Base-by-base conservation (phyloP, 2,888 invertebrate species). In the Strigamia crassipes region DNA sequence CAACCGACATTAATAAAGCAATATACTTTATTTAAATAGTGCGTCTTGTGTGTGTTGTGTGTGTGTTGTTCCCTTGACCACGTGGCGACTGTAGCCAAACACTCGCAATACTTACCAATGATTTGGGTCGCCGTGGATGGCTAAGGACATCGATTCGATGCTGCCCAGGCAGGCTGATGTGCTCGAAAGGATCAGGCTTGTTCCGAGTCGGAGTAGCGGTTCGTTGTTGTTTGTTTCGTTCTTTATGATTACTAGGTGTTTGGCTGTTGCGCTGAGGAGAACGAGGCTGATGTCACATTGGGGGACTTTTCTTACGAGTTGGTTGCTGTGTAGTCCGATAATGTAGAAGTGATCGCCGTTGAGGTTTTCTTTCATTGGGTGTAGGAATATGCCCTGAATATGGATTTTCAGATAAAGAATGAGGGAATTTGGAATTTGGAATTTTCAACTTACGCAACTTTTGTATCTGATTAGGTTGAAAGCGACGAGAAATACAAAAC, bases 321-420 rank as follows among this genome's bases (percentile, higher is more conserved):
- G 61, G n/a, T 61, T 61, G 21, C 61, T 61, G 21, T 61, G 61
- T n/a, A 61, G n/a, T 61, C 61, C 61, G 8, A 61, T 61, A 9
- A 61, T n/a, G 61, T 61, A 61, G 61, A n/a, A 61, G n/a, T 61
- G 61, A 1, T 61, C 61, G 21, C 61, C 61, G 1, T 61, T 61
- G 21, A 61, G 3, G 21, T 61, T 61, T 21, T 61, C 61, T 61
- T n/a, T 61, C 21, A 61, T 15, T n/a, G 61, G 61, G 9, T 18
- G 5, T n/a, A 61, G n/a, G n/a, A 61, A 61, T 61, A 9, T 61
- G 1, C 61, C 61, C 61, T 61, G n/a, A 56, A 56, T n/a, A 9
- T 15, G 21, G 9, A 61, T 15, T 61, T 61, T 18, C 0, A n/a
- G n/a, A n/a, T n/a, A n/a, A n/a, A n/a, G n/a, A n/a, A n/a, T n/a